phyloP scores from a whole-genome alignment of 2,113 vertebrate species.

The Aegotheles bennettii region DNA sequence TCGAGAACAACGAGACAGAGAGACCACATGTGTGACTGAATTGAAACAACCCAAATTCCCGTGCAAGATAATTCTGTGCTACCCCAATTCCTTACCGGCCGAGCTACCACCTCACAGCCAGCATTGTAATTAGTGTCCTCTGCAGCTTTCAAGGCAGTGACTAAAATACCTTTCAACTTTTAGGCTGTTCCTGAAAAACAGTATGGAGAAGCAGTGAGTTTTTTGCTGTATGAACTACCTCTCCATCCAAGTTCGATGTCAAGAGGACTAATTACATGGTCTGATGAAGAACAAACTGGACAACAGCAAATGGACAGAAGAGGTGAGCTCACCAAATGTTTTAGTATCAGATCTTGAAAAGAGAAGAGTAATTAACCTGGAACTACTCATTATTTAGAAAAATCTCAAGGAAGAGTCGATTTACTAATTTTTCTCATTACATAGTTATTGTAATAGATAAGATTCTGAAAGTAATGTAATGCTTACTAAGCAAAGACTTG shows the following conservation, averaged over 20 bases:
- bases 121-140: accelerated
- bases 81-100: neutral
- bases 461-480: neutral
- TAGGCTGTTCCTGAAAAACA: neutral
- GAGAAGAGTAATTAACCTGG: neutral
- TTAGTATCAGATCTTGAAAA: neutral
- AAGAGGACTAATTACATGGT: neutral
- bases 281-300: neutral
- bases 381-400: neutral
- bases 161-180: neutral
- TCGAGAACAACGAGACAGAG: accelerated
- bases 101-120: neutral
- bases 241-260: neutral
- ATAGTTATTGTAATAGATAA: neutral
- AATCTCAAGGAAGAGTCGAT: neutral
- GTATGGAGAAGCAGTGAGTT: neutral
- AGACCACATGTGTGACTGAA: accelerated
- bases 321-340: neutral
- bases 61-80: neutral
- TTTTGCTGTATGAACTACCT: neutral
- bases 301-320: neutral
- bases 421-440: neutral
- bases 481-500: too few relatives aligned
- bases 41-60: neutral
- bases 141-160: neutral